Base-by-base conservation (phyloP, 1,140 invertebrate genomes). In the Solen grandis region DNA sequence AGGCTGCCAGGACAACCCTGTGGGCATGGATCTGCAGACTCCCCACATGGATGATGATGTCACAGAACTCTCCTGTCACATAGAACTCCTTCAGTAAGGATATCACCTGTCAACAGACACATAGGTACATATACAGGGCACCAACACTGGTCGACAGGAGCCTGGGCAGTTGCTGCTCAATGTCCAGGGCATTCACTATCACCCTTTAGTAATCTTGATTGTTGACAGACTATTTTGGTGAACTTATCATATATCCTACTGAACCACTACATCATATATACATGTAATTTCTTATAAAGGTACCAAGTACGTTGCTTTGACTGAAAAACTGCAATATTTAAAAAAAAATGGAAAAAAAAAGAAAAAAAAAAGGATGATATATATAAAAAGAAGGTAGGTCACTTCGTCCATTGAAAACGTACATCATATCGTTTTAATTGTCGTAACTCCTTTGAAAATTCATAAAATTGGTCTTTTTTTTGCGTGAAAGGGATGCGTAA, bases 31-130 rank as follows among this genome's bases (percentile, higher is more conserved):
- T 72, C 52, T 59, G 38, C 31, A 72, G 38, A 57, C 66, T 73
- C 36, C 77, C 77, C 5, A 63, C 36, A 50, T 80, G 68, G 1
- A 80, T 29, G n/a, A 80, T 57, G 38, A 80, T 60, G 50, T 80
- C 77, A 80, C 77, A 80, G 68, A 80, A 73, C 69, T 80, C 77
- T 59, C 69, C 68, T 62, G 68, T 80, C 68, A 57, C 65, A 36
- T 80, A 80, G 60, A 80, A 80, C 41, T 80, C 66, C 54, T 62
- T 54, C 63, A 78, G 41, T 5, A 78, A 36, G 33, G 75, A 78
- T 25, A 78, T 52, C 8, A 78, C 75, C 75, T 78, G 55, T 16
- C 68, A 59, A 8, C n/a, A 33, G 29, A 41, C 1, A 73, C 13
- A 55, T 19, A 33, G 10, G 10, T 27, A 27, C 33, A 10, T 46